phyloP scores from a whole-genome alignment of 53 echinoderm and acorn worm species.

The Glandiceps talaboti region DNA sequence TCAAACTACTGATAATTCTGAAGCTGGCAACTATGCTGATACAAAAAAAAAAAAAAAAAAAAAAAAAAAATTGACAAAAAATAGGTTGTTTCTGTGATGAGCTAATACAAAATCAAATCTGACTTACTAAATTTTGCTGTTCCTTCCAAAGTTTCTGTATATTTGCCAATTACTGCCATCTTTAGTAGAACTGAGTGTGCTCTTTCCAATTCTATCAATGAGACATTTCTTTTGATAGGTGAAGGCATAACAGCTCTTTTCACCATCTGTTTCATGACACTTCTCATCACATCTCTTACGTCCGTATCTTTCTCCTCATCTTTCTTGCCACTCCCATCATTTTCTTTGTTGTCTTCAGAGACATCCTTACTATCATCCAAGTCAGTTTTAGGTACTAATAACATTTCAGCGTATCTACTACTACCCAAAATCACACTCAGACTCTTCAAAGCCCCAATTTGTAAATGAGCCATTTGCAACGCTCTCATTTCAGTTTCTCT shows the following conservation, averaged over 20 bases:
- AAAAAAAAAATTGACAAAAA: too few species aligned
- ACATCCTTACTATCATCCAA: slow-evolving; percentile 1
- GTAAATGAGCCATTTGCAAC: slow-evolving; percentile 45
- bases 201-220: slow-evolving; percentile 76
- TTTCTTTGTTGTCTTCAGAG: slow-evolving; percentile 5
- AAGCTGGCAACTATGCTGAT: too few species aligned
- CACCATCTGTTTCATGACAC: slow-evolving; percentile 85
- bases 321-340: slow-evolving; percentile 1
- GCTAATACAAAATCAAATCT: too few species aligned
- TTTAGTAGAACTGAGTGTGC: slow-evolving; percentile 90
- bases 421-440: slow-evolving; percentile 77
- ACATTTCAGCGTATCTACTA: slow-evolving; percentile 81
- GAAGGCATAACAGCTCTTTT: slow-evolving; percentile 93
- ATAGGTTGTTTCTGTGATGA: too few species aligned
- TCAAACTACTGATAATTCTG: too few species aligned
- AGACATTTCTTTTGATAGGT: slow-evolving; percentile 77
- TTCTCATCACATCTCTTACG: slow-evolving; percentile 42
- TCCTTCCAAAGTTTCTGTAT: slow-evolving; percentile 11
- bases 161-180: slow-evolving; percentile 66
- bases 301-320: slow-evolving; percentile 23
- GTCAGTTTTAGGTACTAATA: slow-evolving; percentile 62
- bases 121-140: slow-evolving; percentile 36
- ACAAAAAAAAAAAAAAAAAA: too few species aligned
- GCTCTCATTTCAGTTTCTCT: slow-evolving; percentile 24
- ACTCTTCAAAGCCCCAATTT: slow-evolving; percentile 74